Evolutionary conservation across 2,113 vertebrate species (phyloP), one percentile per base, ranked within the genome.

Genomic region (Clinocottus analis): DNA sequence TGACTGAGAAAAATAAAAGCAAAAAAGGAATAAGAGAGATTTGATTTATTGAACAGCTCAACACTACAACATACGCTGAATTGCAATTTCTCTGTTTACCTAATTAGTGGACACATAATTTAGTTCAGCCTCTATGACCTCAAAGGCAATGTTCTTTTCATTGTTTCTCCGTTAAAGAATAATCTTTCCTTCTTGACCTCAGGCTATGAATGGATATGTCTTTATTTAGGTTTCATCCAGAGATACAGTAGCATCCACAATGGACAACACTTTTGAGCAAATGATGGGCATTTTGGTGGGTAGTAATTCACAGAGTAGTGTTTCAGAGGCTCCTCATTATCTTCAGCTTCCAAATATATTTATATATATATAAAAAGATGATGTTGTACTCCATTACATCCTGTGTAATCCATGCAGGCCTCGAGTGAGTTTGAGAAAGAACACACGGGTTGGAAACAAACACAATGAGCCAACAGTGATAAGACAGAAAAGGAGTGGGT

Each of bases 381-480:
- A 21, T 64, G 68, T 49, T 75, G 76, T 39, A n/a, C 62, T 77
- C 58, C 43, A 69, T 81, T 87, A 78, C 70, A 77, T 61, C 27
- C 58, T 33, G 13, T 1, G 66, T 66, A 56, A 78, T 78, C 79
- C 72, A 2, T 35, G 23, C n/a, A 21, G 84, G 49, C 70, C 70
- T 49, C 19, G 27, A 29, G 60, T 62, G 53, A 56, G 49, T 60
- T 61, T 68, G 76, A 16, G 51, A 51, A 17, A 37, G 2, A 72
- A 70, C 39, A 27, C 71, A 49, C 0, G 10, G 5, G 12, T 8
- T 76, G 49, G n/a, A 43, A 31, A 23, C 51, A 53, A 53, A 53
- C 51, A 55, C n/a, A 23, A 23, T 49, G 47, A 49, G 47, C 47
- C 19, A 1, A 49, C 19, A 49, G 47, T 55, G 51, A 55, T 55